Base-by-base conservation (phyloP, 2,888 invertebrate species). In the Trachelus troglodyta region DNA sequence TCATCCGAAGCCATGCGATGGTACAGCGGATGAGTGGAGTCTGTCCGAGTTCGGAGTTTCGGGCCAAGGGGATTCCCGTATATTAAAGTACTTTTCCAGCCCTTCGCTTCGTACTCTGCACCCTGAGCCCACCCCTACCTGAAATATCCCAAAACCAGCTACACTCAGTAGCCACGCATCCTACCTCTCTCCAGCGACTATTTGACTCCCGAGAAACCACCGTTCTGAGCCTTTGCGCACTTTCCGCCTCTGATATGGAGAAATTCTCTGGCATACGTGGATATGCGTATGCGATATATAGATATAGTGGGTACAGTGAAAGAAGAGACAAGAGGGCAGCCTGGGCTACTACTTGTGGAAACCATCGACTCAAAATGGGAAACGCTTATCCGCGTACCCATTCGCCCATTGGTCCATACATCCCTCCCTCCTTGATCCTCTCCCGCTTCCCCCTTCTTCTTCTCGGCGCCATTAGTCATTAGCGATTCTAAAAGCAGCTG, bases 381-480 rank as follows among this genome's bases (percentile, higher is more conserved):
- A 83, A 83, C 77, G 79, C 75, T 84, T 85, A 86, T 84, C 83
- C 83, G 76, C 75, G 78, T 81, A 80, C 69, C 76, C 79, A 4
- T 40, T 40, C 40, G 40, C 15, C 40, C 40, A 40, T 40, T 40
- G 40, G 40, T 40, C 40, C 40, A 40, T 15, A 1, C 40, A 0
- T 15, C 40, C 31, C 69, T 69, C 30, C 33, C 34, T 23, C 76
- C 56, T 30, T 34, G 56, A 12, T 35, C 3, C 11, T 35, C 35
- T 35, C 73, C 37, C n/a, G 23, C 37, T 73, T 73, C 56, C 56
- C 71, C 40, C 33, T 40, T 79, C 82, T 83, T 86, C 83, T 85
- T 87, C 88, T 87, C 83, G 86, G 85, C 87, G 87, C 89, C 88
- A 90, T 91, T 89, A 90, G 90, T 91, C 89, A 90, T 91, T 90